phyloP scores from a whole-genome alignment of 1,140 invertebrate genomes.

The Planococcus citri region DNA sequence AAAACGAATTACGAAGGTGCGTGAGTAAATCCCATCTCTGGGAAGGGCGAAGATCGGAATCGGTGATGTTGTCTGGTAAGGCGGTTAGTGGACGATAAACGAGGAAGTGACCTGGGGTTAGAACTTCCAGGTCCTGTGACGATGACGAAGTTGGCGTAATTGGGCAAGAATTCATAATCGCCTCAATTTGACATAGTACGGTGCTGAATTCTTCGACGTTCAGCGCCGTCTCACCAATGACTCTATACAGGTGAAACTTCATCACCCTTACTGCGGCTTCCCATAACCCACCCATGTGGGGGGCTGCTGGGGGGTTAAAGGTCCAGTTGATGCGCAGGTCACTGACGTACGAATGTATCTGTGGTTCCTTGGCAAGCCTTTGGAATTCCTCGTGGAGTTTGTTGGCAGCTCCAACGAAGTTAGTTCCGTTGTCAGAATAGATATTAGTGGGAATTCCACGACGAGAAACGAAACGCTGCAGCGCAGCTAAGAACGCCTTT shows the following conservation, averaged over 20 bases:
- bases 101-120: slow-evolving; percentile 32
- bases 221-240: slow-evolving; percentile 27
- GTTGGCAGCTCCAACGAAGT: slow-evolving; percentile 26
- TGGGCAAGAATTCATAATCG: slow-evolving; percentile 31
- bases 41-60: background rate
- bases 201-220: slow-evolving; percentile 32
- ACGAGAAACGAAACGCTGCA: slow-evolving; percentile 24
- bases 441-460: slow-evolving; percentile 22
- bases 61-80: slow-evolving; percentile 21
- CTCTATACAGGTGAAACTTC: slow-evolving; percentile 31
- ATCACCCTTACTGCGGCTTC: slow-evolving; percentile 31
- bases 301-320: slow-evolving; percentile 29
- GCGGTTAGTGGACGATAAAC: slow-evolving; percentile 27
- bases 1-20: slow-evolving; percentile 11
- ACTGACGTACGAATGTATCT: too few species aligned
- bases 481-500: slow-evolving; percentile 22
- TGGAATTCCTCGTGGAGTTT: background rate
- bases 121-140: slow-evolving; percentile 22
- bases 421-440: slow-evolving; percentile 27
- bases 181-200: slow-evolving; percentile 28
- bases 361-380: background rate
- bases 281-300: slow-evolving; percentile 33
- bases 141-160: slow-evolving; percentile 17
- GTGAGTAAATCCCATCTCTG: background rate
- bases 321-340: slow-evolving; percentile 22